These are phyloP conservation scores for Centrocercus urophasianus DNA, from an alignment of 2,113 vertebrate genomes.

Conservation along the genomic window DNA sequence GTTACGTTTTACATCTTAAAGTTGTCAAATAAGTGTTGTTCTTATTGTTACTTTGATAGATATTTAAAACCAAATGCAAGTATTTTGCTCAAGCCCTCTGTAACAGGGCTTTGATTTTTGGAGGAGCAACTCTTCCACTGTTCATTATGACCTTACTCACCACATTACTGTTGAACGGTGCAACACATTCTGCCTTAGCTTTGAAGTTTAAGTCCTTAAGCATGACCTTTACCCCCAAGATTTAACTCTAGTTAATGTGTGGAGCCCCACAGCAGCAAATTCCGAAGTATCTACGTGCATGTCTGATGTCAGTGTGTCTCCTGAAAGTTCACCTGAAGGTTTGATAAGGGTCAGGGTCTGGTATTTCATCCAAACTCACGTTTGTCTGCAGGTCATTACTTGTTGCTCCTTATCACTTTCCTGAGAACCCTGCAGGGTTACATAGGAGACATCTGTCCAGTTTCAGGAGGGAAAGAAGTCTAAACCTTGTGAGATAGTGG, in stretches of 20 bases:
- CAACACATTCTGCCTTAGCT: background rate
- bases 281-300: accelerated
- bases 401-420: background rate
- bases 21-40: accelerated
- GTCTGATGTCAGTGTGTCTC: accelerated
- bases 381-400: background rate
- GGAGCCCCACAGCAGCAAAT: background rate
- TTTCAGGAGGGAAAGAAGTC: background rate
- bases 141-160: background rate
- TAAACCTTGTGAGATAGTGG: background rate
- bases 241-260: background rate
- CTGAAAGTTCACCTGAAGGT: background rate
- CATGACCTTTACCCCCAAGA: background rate
- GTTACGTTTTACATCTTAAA: background rate
- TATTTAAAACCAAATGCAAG: background rate
- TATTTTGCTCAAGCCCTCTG: background rate
- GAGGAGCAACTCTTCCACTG: accelerated
- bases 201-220: conserved; percentile 12
- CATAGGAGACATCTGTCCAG: background rate
- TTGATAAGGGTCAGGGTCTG: background rate
- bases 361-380: background rate
- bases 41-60: background rate
- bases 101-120: background rate
- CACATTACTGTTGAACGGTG: background rate
- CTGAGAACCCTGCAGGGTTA: background rate